Evolutionary conservation across 2,888 invertebrate species (phyloP).

Genomic region (Apamea sordens): DNA sequence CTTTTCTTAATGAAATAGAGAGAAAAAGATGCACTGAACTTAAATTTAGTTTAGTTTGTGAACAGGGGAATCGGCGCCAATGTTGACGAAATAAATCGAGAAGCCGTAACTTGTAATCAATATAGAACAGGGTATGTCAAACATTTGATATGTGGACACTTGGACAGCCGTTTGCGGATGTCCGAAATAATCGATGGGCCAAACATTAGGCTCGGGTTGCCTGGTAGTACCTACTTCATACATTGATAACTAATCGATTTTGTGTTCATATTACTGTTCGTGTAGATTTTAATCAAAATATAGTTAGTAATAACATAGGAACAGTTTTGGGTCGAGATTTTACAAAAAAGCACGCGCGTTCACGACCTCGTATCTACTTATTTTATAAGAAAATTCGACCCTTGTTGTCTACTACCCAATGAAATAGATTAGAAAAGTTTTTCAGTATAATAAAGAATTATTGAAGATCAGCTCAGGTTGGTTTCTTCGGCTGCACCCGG

Average conservation of each 20-base stretch:
- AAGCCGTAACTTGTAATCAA: conserved; percentile 51
- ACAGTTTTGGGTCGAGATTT: neutral
- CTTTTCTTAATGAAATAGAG: no score
- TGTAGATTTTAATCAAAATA: neutral
- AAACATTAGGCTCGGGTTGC: conserved; percentile 76
- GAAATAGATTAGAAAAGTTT: neutral
- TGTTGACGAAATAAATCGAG: conserved; percentile 36
- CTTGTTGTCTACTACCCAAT: neutral
- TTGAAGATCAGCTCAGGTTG: neutral
- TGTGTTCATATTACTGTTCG: neutral
- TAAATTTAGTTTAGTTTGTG: no score
- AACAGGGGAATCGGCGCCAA: neutral
- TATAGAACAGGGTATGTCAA: conserved; percentile 60
- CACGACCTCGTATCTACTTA: no score
- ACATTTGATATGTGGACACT: conserved; percentile 69
- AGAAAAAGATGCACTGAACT: no score
- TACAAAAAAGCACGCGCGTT: neutral
- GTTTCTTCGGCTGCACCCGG: no score
- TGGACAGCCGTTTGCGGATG: conserved; percentile 73
- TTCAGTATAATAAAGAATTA: neutral
- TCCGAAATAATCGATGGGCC: conserved; percentile 79
- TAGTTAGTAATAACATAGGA: neutral
- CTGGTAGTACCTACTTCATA: conserved; percentile 25
- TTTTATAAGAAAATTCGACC: neutral
- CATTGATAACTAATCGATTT: neutral